Percentiles rank a stretch among this genome's conserved stretches.
phyloP scores from a whole-genome alignment of 2,888 invertebrate genomes.

The Lamproptera curius region DNA sequence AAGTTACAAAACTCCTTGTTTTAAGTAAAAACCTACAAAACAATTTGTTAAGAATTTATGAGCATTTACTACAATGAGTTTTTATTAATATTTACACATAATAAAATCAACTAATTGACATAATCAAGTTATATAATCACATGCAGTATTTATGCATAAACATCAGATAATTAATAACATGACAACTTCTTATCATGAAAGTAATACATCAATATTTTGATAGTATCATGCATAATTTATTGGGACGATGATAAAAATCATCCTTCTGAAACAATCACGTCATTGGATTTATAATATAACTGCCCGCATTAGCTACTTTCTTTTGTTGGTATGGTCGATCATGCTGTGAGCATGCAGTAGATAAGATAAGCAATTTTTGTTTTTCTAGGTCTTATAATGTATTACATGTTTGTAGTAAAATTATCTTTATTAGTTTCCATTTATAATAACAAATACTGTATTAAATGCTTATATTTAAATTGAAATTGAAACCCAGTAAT shows the following conservation, averaged over 20 bases:
- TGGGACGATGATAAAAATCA: slow-evolving; percentile 1
- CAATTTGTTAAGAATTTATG: too few species aligned
- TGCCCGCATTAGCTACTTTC: not conserved
- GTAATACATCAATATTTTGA: slow-evolving; percentile 15
- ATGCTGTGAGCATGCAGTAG: slow-evolving; percentile 2
- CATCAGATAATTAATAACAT: slow-evolving; percentile 1
- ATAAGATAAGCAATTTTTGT: slow-evolving; percentile 5
- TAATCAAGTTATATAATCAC: slow-evolving; percentile 37
- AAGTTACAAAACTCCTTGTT: too few species aligned
- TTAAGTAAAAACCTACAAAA: too few species aligned
- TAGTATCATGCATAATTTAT: not conserved
- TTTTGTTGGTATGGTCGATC: not conserved
- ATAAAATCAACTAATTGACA: too few species aligned
- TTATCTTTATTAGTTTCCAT: too few species aligned
- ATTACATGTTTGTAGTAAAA: slow-evolving; percentile 12
- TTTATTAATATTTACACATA: too few species aligned
- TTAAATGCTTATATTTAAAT: too few species aligned
- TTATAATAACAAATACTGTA: too few species aligned
- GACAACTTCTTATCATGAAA: slow-evolving; percentile 9
- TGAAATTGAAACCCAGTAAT: too few species aligned
- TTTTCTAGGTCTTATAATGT: slow-evolving; percentile 4
- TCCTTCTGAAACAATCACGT: too few species aligned
- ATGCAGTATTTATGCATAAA: not conserved
- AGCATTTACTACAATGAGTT: too few species aligned
- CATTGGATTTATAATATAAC: slow-evolving; percentile 6